These are phyloP conservation scores for Poeciliopsis retropinna DNA, from an alignment of 2,113 vertebrate genomes.

Conservation along the genomic window DNA sequence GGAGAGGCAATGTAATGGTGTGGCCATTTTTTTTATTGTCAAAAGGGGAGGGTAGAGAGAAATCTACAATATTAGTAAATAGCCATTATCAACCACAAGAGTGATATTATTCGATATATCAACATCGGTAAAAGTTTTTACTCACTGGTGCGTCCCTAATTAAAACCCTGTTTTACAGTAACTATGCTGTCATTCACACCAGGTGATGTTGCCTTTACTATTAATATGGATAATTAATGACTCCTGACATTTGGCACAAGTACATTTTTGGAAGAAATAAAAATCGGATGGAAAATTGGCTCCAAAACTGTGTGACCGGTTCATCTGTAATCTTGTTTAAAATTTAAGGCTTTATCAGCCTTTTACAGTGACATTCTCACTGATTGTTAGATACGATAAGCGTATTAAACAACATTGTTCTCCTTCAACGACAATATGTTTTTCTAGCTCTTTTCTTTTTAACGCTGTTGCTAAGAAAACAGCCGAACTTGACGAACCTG, in stretches of 20 bases:
- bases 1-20: too few species aligned
- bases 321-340: not conserved
- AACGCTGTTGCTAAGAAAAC: not conserved
- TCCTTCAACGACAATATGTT: slow-evolving; percentile 14
- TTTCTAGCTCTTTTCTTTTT: not conserved
- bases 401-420: slow-evolving; percentile 15
- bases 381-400: not conserved
- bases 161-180: not conserved
- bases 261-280: not conserved
- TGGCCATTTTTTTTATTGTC: too few species aligned
- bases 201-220: not conserved
- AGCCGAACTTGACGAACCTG: slow-evolving; percentile 19
- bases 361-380: not conserved
- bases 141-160: too few species aligned
- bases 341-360: not conserved
- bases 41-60: too few species aligned
- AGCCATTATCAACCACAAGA: too few species aligned
- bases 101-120: too few species aligned
- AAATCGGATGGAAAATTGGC: not conserved
- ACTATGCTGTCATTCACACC: not conserved
- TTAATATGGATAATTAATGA: not conserved
- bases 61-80: too few species aligned
- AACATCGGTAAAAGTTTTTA: too few species aligned
- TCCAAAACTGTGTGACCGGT: not conserved
- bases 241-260: not conserved